These are phyloP conservation scores for Notoglanidium macrostoma DNA, from an alignment of 2,797 vertebrate genomes.

Conservation along the genomic window DNA sequence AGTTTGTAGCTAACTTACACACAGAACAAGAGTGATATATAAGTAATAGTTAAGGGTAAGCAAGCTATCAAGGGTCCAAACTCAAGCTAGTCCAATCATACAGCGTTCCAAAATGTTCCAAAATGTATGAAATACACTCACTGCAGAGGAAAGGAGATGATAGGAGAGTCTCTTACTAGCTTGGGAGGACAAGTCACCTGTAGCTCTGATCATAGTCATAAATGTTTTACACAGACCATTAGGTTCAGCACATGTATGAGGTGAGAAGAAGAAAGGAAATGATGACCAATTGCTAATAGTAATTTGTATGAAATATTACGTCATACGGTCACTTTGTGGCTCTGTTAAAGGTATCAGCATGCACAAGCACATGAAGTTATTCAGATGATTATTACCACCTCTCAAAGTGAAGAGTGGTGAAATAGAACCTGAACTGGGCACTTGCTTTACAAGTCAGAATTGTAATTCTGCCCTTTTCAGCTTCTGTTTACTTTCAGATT, in stretches of 20 bases:
- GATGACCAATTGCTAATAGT: neutral
- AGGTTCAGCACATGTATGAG: neutral
- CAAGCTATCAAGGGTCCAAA: neutral
- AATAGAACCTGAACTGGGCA: neutral
- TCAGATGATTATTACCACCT: neutral
- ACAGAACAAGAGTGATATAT: neutral
- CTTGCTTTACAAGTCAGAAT: conserved; percentile 39
- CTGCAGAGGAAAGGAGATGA: neutral
- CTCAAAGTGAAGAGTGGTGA: neutral
- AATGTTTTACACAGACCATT: neutral
- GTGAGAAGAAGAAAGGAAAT: neutral
- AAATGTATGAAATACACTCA: neutral
- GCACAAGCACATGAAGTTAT: neutral
- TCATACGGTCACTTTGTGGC: neutral
- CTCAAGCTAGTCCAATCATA: neutral
- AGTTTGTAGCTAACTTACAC: neutral
- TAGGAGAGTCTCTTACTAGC: neutral
- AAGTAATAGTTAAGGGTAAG: neutral
- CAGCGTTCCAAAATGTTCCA: neutral
- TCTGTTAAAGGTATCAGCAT: neutral
- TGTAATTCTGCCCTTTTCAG: conserved; percentile 23
- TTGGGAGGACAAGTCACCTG: neutral
- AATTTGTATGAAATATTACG: neutral
- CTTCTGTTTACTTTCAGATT: neutral
- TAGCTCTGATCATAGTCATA: neutral